Evolutionary conservation across 2,797 vertebrate species (phyloP).

Genomic region (Crax fasciolata): DNA sequence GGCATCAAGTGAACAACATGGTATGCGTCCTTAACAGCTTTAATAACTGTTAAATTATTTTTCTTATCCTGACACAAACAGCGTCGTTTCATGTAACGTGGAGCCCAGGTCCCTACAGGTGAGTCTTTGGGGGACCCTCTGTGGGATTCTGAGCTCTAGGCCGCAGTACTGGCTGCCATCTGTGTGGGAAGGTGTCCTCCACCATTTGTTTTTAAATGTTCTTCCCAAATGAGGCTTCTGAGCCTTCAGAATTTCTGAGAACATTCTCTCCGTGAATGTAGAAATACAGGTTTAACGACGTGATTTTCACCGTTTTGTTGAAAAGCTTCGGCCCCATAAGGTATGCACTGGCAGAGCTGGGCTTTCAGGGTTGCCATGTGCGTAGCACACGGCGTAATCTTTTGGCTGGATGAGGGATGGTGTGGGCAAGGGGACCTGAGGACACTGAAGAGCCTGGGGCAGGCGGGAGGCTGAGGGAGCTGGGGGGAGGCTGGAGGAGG

Average conservation of each 20-base stretch:
- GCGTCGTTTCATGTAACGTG: neutral
- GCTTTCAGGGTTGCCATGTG: neutral
- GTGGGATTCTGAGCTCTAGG: neutral
- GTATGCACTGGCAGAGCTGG: neutral
- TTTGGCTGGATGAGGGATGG: neutral
- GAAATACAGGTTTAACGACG: neutral
- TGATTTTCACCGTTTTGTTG: neutral
- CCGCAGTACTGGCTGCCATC: neutral
- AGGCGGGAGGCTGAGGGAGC: neutral
- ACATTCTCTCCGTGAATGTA: neutral
- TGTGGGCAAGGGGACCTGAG: neutral
- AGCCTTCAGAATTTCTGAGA: constrained; percentile 1
- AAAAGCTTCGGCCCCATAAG: neutral
- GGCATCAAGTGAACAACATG: neutral
- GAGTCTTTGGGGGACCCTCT: neutral
- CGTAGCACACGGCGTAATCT: neutral
- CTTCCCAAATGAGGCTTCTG: neutral
- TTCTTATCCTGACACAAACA: neutral
- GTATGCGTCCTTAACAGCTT: neutral
- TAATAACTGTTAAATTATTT: neutral
- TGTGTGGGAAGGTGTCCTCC: neutral
- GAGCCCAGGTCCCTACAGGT: neutral
- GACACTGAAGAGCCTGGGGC: neutral
- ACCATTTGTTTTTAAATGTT: neutral
- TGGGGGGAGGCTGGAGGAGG: neutral